These are phyloP conservation scores for Tupaia tana DNA, from an alignment of 2,113 vertebrate genomes.

Conservation along the genomic window DNA sequence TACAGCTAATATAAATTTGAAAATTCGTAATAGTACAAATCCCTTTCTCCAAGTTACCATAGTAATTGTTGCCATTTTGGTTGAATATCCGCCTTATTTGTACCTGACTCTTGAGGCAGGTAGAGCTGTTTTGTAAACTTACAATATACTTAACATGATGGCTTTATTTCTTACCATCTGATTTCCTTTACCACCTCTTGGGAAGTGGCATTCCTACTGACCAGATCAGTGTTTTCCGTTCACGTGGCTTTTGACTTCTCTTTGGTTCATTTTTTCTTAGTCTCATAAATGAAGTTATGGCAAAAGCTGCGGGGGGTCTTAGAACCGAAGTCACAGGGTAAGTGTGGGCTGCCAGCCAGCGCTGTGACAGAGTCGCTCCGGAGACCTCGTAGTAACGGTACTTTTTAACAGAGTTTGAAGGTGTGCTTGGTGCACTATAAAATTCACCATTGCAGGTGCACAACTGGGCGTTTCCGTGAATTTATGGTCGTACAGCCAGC, in stretches of 20 bases:
- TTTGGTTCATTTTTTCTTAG: neutral
- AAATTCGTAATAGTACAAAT: slow-evolving; percentile 9
- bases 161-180: slow-evolving; percentile 24
- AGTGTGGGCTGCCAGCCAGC: neutral
- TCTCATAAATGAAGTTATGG: slow-evolving; percentile 24
- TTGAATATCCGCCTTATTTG: slow-evolving; percentile 47
- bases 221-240: neutral
- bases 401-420: neutral
- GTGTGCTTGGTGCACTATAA: neutral
- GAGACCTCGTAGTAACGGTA: neutral
- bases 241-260: slow-evolving; percentile 30
- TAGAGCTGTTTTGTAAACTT: neutral
- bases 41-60: neutral
- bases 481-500: neutral
- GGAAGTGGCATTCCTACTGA: slow-evolving; percentile 28
- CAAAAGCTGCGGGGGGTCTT: too few relatives aligned
- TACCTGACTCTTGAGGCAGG: slow-evolving; percentile 61
- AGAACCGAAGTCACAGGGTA: too few relatives aligned
- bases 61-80: slow-evolving; percentile 15
- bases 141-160: neutral
- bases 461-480: neutral
- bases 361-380: neutral
- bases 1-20: neutral
- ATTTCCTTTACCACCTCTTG: slow-evolving; percentile 1
- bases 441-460: neutral